phyloP scores from a whole-genome alignment of 2,113 vertebrate species.

The Vidua chalybeata region DNA sequence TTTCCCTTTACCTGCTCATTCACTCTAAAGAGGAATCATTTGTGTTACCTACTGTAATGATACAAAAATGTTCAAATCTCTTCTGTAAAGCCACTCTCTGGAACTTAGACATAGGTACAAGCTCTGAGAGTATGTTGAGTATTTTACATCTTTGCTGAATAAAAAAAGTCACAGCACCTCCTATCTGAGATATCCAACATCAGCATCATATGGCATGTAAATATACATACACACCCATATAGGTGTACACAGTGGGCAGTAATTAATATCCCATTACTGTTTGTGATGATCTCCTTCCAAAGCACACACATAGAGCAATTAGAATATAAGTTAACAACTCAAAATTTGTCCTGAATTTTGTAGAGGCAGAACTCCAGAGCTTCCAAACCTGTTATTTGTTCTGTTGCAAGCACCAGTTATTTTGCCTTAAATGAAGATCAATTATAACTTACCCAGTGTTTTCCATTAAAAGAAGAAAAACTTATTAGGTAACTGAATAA shows the following conservation, averaged over 20 bases:
- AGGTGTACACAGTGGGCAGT: background rate
- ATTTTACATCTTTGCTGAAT: background rate
- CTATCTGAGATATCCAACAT: background rate
- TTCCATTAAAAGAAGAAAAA: background rate
- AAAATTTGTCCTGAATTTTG: background rate
- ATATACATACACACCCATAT: background rate
- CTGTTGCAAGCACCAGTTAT: background rate
- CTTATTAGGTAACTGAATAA: background rate
- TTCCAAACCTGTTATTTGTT: background rate
- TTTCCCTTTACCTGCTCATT: background rate
- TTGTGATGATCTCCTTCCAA: background rate
- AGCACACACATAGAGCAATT: background rate
- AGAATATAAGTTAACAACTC: background rate
- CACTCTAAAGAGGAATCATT: background rate
- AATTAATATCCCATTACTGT: background rate
- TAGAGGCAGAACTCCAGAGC: background rate
- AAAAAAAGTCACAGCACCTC: background rate
- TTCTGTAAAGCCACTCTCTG: background rate
- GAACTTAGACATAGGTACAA: background rate
- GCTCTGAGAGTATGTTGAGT: background rate
- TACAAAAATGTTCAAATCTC: background rate
- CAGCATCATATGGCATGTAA: background rate
- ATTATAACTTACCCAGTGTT: background rate
- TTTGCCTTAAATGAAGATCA: background rate
- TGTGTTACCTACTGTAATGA: background rate